Base-by-base conservation (phyloP, 1,140 invertebrate genomes). In the Eciton burchellii region DNA sequence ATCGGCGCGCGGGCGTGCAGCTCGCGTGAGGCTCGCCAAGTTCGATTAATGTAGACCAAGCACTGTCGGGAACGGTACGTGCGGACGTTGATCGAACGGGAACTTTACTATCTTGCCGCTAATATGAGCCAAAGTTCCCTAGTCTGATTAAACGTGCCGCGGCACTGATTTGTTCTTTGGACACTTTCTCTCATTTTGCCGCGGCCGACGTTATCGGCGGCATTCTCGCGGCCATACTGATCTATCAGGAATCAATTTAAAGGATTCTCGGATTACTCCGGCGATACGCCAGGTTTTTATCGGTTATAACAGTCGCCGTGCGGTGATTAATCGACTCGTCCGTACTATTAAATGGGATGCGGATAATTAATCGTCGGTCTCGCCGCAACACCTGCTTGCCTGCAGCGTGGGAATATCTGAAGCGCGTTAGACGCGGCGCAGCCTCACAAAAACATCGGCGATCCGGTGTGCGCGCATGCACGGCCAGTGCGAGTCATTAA, bases 361-460 rank as follows among this genome's bases (percentile, higher is more conserved):
- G 74, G 74, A 79, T 79, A 79, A 79, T 79, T 79, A 79, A 79
- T 79, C 63, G 74, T 79, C 74, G 74, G 74, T 79, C 70, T 79
- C 63, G 41, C 74, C 74, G 43, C 74, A 68, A 79, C 74, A 79
- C 74, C 74, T 79, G 74, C 63, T 79, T 79, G 74, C 63, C 63
- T 6, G n/a, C 45, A 70, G 49, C 74, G 74, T 79, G 74, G 74
- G 74, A 79, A 79, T 63, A 79, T 79, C 74, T 70, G 74, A 79
- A 70, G 63, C 74, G 52, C 41, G 74, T 79, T 79, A 79, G 74
- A 79, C 63, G 47, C 62, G 62, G 47, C 62, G 62, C 62, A 52
- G 60, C 60, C 29, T 65, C 47, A 65, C 74, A 77, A 79, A 79
- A 79, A 79, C 47, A 21, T 21, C 35, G 74, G n/a, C 74, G 74